Conservation (phyloP, 2,113 vertebrate species). For the Falco punctatus region DNA sequence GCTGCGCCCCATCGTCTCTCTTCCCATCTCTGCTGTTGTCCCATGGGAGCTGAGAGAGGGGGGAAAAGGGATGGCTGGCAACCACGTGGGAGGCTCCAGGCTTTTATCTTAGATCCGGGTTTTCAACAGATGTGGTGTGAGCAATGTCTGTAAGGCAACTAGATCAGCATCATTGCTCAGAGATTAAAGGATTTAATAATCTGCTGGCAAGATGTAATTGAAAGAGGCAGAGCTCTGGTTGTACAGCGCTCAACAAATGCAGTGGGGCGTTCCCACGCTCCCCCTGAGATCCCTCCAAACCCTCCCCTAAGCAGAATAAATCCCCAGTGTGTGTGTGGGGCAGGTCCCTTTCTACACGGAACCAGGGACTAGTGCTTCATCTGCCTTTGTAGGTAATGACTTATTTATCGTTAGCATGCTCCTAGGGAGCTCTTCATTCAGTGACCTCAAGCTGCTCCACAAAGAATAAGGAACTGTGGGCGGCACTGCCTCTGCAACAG, state of each 20-base stretch:
- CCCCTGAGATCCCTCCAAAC: neutral
- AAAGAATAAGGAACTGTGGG: neutral
- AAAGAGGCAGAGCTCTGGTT: neutral
- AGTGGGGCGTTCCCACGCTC: neutral
- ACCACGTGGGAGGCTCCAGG: neutral
- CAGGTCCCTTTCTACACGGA: fast-evolving
- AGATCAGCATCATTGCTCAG: neutral
- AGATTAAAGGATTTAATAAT: conserved; percentile 33
- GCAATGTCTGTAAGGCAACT: neutral
- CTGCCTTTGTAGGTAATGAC: fast-evolving
- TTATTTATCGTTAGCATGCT: fast-evolving
- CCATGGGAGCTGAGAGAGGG: neutral
- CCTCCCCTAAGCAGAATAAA: neutral
- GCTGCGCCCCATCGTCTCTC: neutral
- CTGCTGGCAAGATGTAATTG: conserved; percentile 19
- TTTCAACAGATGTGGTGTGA: conserved; percentile 37
- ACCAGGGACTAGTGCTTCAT: neutral
- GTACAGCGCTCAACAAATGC: neutral
- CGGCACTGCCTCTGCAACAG: fast-evolving
- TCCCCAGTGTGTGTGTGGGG: neutral
- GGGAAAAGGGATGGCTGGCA: neutral
- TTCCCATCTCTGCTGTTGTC: neutral
- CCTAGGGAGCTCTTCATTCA: neutral
- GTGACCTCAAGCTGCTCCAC: neutral
- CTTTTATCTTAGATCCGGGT: neutral